Conservation (phyloP, 2,888 invertebrate species). For the Apamea crenata region DNA sequence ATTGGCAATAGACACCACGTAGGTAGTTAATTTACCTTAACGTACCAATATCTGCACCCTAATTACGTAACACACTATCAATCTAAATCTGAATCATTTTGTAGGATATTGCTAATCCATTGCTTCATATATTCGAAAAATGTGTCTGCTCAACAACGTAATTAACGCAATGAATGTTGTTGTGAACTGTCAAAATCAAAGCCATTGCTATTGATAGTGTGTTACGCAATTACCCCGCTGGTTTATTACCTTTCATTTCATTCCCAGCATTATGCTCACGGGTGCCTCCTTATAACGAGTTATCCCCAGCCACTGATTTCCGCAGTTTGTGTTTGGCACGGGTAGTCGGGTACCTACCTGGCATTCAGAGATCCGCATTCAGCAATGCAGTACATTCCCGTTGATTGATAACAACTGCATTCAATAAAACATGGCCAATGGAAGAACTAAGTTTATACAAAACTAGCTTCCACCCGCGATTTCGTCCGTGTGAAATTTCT, state of each 20-base stretch:
- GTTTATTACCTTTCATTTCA: not conserved
- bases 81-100: not conserved
- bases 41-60: not conserved
- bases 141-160: not conserved
- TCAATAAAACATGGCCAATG: not conserved
- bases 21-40: not conserved
- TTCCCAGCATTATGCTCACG: not conserved
- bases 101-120: not conserved
- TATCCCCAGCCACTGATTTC: constrained; percentile 6
- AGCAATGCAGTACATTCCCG: constrained; percentile 32
- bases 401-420: constrained; percentile 45
- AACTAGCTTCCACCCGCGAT: not conserved
- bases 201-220: not conserved
- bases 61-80: not conserved
- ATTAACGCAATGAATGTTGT: not conserved
- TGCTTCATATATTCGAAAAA: not conserved
- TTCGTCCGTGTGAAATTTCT: not conserved
- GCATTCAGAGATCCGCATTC: constrained; percentile 27
- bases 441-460: not conserved
- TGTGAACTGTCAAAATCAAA: not conserved
- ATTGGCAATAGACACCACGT: not conserved
- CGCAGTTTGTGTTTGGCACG: constrained; percentile 28
- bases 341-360: constrained; percentile 7
- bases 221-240: not conserved
- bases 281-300: not conserved